Base-by-base conservation (phyloP, 2,888 invertebrate genomes). In the Hyles lineata region DNA sequence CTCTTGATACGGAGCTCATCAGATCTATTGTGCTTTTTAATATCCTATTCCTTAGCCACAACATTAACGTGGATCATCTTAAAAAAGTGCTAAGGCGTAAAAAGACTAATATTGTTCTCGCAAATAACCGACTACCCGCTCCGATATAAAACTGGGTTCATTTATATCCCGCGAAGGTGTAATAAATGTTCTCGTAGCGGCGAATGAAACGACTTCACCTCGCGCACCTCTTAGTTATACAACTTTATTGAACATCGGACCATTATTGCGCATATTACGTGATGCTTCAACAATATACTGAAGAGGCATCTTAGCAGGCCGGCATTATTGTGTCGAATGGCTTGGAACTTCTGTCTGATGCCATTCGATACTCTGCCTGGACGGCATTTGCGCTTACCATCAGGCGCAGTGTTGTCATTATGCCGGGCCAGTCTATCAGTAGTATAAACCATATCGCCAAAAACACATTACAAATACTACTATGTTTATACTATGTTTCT, bases 41-140 rank as follows among this genome's bases (percentile, higher is more conserved):
- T 55, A n/a, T 5, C n/a, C 55, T n/a, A 55, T 55, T 52, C 19
- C 17, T 19, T n/a, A n/a, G 25, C 29, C 17, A 7, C 19, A 25
- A 19, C 29, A 25, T 19, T 61, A 29, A 15, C 29, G 25, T 15
- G 25, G 23, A 61, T 32, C 25, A 32, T 61, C 8, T 17, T 25
- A 29, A 29, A 60, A 61, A 19, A 19, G 29, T 61, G 61, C 61
- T 25, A 19, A 19, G 29, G 29, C 17, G 17, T 61, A 61, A 29
- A 25, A 29, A 32, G 7, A 61, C 25, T 61, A 61, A 25, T 61
- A 25, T 61, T 61, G 25, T 61, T 60, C 60, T 29, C 61, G 61
- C 29, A 61, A 61, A 17, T 61, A 19, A 7, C 61, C 19, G 7
- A 61, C 61, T 61, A 61, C 25, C 17, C 9, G 15, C 29, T 61